Base-by-base conservation (phyloP, 2,113 vertebrate genomes). In the Cottus gobio region DNA sequence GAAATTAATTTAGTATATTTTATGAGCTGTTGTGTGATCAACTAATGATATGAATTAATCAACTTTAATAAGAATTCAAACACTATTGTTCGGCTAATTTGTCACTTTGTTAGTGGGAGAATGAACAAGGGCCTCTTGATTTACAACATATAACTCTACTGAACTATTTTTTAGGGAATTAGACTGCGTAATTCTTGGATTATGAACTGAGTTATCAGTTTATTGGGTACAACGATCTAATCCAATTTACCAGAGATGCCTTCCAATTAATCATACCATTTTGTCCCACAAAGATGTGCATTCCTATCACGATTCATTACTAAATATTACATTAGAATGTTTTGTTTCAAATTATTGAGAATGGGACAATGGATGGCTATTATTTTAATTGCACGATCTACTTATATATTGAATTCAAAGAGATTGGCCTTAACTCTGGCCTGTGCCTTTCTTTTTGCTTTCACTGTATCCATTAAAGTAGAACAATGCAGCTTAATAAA, bases 1-100 rank as follows among this genome's bases (percentile, higher is more conserved):
- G 78, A 92, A 96, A 95, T 93, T 95, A 94, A 94, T 94, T 90
- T 87, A 46, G 87, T 90, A 90, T 89, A 94, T 93, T 94, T 94
- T 91, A 77, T 90, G 94, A 95, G 93, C 94, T 94, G 88, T 95
- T 91, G 90, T 92, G 89, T 68, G 92, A 92, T 94, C 88, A 90
- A 93, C 91, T 95, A 95, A 93, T 95, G 94, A 93, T 95, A 95
- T 94, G 89, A 95, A 95, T 96, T 95, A 96, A 96, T 96, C 95
- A 96, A 95, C 87, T 95, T 95, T 95, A 96, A 96, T 96, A 96
- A 95, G 94, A 95, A 95, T 95, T 95, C 95, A 94, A 95, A 94
- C 93, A 92, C 82, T 93, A 93, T 94, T 95, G 94, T 95, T 94
- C 71, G 76, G 93, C 91, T 93, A 95, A 95, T 96, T 93, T 87